Base-by-base conservation (phyloP, 2,113 vertebrate genomes). In the Cyprinus carpio region DNA sequence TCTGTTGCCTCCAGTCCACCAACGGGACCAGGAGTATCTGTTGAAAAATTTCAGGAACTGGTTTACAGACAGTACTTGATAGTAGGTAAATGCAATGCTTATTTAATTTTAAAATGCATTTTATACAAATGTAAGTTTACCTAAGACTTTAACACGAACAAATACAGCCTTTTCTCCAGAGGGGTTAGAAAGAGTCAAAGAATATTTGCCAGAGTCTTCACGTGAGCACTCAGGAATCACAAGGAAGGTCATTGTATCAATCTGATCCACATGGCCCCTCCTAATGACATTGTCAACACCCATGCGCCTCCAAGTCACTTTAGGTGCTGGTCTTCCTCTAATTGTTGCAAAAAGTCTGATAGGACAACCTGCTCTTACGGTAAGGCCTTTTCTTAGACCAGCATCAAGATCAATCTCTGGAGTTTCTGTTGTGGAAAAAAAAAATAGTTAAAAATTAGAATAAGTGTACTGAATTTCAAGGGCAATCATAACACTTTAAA, bases 371-470 rank as follows among this genome's bases (percentile, higher is more conserved):
- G 98, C 98, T 90, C 98, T 96, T 72, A 99, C 98, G 6, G 93
- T 91, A 75, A 99, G 93, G 86, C 97, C 93, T 89, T 99, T 99
- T 89, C 98, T 97, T 93, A 99, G 95, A 90, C 97, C 98, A 88
- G 97, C 98, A 89, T 99, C 98, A 91, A 99, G 92, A 18, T 99
- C 98, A 86, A 99, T 97, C 91, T 99, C 98, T 51, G 98, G 98
- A 87, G 96, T 91, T 94, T 99, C 98, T 99, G 94, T 92, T 87
- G 46, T 16, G 62, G 87, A 34, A 10, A 43, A 85, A 58, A 83
- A 75, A 64, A 75, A 85, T 58, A 83, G n/a, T n/a, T 74, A 64
- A 75, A 58, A 91, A 7, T 69, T 7, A 16, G 8, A 46, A 2
- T 15, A 77, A 64, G 25, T 69, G 0, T 60, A 65, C 25, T 67